Conservation (phyloP, 2,888 invertebrate species). For the Drosophila suboccidentalis region DNA sequence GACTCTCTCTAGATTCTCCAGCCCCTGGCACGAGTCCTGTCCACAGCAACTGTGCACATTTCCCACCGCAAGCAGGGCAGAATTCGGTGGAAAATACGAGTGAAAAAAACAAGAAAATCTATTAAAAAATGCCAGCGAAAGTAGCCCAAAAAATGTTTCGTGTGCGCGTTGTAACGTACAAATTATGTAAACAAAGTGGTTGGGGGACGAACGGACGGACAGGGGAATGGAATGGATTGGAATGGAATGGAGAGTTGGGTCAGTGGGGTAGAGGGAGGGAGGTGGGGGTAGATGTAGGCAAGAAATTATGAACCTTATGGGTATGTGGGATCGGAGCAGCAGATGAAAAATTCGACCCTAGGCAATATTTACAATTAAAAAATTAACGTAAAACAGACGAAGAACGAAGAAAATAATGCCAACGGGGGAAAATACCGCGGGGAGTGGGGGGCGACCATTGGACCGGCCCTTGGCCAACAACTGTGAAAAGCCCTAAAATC, state of each 20-base stretch:
- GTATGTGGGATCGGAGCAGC: slow-evolving; percentile 45
- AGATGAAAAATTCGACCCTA: slow-evolving; percentile 79
- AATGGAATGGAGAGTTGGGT: neutral
- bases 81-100: slow-evolving; percentile 34
- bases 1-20: neutral
- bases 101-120: slow-evolving; percentile 58
- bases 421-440: slow-evolving; percentile 4
- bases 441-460: neutral
- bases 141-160: slow-evolving; percentile 70
- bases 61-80: slow-evolving; percentile 58
- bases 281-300: slow-evolving; percentile 28
- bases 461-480: slow-evolving; percentile 49
- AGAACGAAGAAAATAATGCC: slow-evolving; percentile 49
- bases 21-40: slow-evolving; percentile 12
- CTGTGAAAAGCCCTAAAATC: slow-evolving; percentile 79
- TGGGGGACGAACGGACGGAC: slow-evolving; percentile 6
- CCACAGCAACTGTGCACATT: slow-evolving; percentile 69
- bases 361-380: slow-evolving; percentile 82
- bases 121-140: slow-evolving; percentile 70
- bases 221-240: neutral
- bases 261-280: no score
- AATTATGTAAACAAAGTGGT: slow-evolving; percentile 76
- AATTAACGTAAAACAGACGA: slow-evolving; percentile 80
- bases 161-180: slow-evolving; percentile 81
- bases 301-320: slow-evolving; percentile 75